Base-by-base conservation (phyloP, 2,888 invertebrate genomes). In the Apodemia duryi region DNA sequence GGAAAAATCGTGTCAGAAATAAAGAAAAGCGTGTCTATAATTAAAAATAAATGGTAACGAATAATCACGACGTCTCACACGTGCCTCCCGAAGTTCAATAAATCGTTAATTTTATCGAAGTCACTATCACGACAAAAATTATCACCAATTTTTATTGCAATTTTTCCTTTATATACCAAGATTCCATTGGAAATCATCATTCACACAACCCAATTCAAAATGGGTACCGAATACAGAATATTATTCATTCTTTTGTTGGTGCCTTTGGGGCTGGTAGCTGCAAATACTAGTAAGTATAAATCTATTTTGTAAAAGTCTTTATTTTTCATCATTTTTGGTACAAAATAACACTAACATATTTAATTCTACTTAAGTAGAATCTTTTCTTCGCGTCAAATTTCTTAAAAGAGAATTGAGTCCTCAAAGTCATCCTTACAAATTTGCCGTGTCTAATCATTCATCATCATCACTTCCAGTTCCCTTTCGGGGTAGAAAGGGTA, bases 191-290 rank as follows among this genome's bases (percentile, higher is more conserved):
- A 52, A 64, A 67, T 49, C 63, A 62, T 65, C 66, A 70, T 66
- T 68, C 65, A 38, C 65, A 35, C 60, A 60, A 62, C 66, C 64
- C 69, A 41, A 43, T 32, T 9, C 46, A 71, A 66, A 57, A 71
- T 71, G 71, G 70, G 68, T 64, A 61, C 67, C 29, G 69, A 65
- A 62, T 63, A 64, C 62, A 66, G 67, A 65, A 57, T 69, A 65
- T 11, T 71, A 65, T 29, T 69, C n/a, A 62, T 69, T 10, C 63
- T 71, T 61, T 60, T 70, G 64, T 62, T 68, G 35, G 61, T 66
- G 9, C 70, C 70, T 43, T 29, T 65, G 28, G 68, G 66, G 54
- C 66, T 69, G 13, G n/a, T 69, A 13, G 65, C 69, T 3, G n/a
- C 41, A 62, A 61, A 61, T 32, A 61, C 28, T 6, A 46, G 68